phyloP scores from a whole-genome alignment of 2,113 vertebrate species.

The Engystomops pustulosus region DNA sequence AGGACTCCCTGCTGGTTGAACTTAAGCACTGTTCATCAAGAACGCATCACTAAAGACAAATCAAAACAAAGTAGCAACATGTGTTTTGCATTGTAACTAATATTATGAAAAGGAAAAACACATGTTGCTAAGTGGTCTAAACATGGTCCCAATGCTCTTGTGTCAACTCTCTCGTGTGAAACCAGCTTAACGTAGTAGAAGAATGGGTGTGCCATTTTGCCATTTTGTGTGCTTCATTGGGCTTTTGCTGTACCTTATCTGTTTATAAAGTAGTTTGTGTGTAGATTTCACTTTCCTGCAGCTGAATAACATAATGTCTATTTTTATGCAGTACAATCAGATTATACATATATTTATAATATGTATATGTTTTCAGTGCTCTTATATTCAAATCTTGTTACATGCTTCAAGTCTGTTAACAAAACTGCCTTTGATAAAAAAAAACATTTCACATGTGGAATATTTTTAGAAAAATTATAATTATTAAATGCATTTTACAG shows the following conservation, averaged over 20 bases:
- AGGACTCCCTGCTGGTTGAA: no score
- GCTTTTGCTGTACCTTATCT: background rate
- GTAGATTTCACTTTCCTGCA: background rate
- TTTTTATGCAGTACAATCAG: constrained; percentile 10
- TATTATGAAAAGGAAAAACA: no score
- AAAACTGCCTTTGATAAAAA: constrained; percentile 31
- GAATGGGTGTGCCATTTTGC: no score
- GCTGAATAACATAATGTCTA: background rate
- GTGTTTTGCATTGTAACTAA: no score
- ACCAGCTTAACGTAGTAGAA: no score
- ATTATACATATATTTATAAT: constrained; percentile 18
- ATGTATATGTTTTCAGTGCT: background rate
- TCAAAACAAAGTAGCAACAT: no score
- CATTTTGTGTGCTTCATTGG: background rate
- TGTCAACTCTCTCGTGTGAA: no score
- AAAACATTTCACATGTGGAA: constrained; percentile 30
- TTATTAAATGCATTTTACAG: constrained; percentile 34
- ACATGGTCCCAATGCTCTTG: no score
- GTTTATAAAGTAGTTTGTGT: background rate
- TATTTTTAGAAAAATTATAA: constrained; percentile 17
- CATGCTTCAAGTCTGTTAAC: constrained; percentile 9
- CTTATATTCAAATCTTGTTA: background rate
- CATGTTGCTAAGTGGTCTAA: no score
- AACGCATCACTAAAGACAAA: no score
- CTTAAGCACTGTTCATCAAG: no score